Conservation (phyloP, 2,113 vertebrate genomes). For the Solenodon paradoxus region DNA sequence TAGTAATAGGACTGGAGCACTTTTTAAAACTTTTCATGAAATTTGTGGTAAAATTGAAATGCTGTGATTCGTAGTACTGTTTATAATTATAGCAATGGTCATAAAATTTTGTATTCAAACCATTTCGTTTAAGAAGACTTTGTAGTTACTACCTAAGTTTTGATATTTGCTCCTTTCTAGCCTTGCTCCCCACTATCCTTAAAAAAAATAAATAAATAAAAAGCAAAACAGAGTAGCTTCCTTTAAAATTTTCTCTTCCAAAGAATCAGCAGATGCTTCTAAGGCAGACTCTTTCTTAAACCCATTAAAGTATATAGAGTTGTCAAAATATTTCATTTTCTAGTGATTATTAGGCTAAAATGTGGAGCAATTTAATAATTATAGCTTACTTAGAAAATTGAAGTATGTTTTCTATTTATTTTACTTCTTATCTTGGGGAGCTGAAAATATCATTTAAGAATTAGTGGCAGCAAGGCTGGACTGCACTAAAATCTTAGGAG, state of each 20-base stretch:
- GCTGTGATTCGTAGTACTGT: neutral
- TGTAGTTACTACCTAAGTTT: neutral
- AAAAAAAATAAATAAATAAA: no score
- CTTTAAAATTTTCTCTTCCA: slow-evolving; percentile 31
- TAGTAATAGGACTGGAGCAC: neutral
- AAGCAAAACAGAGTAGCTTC: neutral
- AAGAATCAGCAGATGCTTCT: neutral
- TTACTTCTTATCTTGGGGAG: neutral
- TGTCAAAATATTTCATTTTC: slow-evolving; percentile 28
- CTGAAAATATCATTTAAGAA: slow-evolving; percentile 35
- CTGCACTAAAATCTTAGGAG: neutral
- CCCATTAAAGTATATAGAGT: no score
- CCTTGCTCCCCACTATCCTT: neutral
- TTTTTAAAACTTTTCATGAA: slow-evolving; percentile 1
- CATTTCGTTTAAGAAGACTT: neutral
- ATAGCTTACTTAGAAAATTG: slow-evolving; percentile 14
- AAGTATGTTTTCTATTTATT: slow-evolving; percentile 3
- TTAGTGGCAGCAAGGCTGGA: neutral
- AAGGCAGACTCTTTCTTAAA: neutral
- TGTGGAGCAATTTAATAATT: neutral
- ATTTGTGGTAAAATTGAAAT: slow-evolving; percentile 9
- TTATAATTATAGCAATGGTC: neutral
- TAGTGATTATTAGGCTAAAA: neutral
- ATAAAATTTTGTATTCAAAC: neutral
- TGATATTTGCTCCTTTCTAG: neutral